These are phyloP conservation scores for Acleris holmiana DNA, from an alignment of 2,888 invertebrate species.

Conservation along the genomic window DNA sequence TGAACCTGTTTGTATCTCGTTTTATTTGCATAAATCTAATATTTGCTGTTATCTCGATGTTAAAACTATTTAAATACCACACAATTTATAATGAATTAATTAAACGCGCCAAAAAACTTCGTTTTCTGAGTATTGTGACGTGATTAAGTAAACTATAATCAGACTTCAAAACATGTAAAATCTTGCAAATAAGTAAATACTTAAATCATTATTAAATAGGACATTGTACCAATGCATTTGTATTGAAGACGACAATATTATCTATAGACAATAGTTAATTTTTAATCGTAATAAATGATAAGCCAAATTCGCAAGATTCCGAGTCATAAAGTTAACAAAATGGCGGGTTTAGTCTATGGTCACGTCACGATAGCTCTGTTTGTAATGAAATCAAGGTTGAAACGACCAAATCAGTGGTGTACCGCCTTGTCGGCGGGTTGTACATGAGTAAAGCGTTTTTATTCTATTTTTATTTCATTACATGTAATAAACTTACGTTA, in stretches of 20 bases:
- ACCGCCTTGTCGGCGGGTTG: conserved; percentile 53
- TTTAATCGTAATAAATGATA: background rate
- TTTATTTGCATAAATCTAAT: background rate
- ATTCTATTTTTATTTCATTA: conserved; percentile 82
- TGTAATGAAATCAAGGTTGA: conserved; percentile 15
- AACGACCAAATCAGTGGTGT: conserved; percentile 48
- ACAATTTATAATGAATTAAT: conserved; percentile 1
- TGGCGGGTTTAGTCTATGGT: conserved; percentile 16
- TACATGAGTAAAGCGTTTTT: conserved; percentile 70
- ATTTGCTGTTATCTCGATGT: background rate
- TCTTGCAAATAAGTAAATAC: too few relatives aligned
- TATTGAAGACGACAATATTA: too few relatives aligned
- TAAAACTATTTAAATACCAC: background rate
- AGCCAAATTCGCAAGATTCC: too few relatives aligned
- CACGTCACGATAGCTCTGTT: conserved; percentile 28
- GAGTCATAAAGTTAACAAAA: background rate
- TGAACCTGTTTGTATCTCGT: background rate
- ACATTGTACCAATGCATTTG: too few relatives aligned
- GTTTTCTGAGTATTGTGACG: conserved; percentile 25
- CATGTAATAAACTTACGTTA: conserved; percentile 84
- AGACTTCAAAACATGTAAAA: background rate
- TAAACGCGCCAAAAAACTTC: conserved; percentile 19
- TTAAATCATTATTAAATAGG: too few relatives aligned
- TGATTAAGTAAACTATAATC: conserved; percentile 2
- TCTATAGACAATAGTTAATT: too few relatives aligned